A percentile compares a stretch with the other conserved stretches of the same genome.
These are phyloP conservation scores for Centropus unirufus DNA, from an alignment of 2,113 vertebrate species.

Conservation along the genomic window DNA sequence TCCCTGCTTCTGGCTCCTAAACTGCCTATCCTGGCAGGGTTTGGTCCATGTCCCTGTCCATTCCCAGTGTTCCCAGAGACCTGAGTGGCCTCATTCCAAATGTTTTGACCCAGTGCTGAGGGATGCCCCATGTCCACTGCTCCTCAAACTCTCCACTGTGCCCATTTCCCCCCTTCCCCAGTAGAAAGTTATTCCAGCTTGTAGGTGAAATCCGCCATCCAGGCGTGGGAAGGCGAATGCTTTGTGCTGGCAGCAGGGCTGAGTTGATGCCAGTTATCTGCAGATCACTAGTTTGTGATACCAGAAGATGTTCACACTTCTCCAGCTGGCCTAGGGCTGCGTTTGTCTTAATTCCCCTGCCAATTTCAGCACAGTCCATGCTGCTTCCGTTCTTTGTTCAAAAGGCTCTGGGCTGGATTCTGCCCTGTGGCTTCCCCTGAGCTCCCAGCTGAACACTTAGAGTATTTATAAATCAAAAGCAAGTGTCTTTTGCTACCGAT, in stretches of 20 bases:
- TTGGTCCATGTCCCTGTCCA: background rate
- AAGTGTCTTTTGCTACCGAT: background rate
- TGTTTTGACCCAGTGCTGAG: fast-evolving
- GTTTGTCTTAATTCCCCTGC: background rate
- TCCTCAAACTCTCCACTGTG: background rate
- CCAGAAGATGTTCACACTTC: background rate
- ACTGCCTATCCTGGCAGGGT: background rate
- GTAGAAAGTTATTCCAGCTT: background rate
- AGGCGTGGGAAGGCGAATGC: background rate
- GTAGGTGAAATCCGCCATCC: background rate
- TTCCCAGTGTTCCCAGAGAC: background rate
- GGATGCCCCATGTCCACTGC: fast-evolving
- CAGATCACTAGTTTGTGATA: background rate
- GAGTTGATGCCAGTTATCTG: background rate
- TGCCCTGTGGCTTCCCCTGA: background rate
- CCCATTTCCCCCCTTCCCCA: background rate
- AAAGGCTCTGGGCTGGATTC: background rate
- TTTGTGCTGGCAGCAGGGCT: background rate
- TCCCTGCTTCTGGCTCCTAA: background rate
- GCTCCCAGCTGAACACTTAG: background rate
- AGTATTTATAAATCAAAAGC: background rate
- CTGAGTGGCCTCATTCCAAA: background rate
- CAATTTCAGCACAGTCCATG: background rate
- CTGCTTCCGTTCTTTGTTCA: background rate
- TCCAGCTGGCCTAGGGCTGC: background rate